phyloP scores from a whole-genome alignment of 2,888 invertebrate genomes.

The Ennomos fuscantarius region DNA sequence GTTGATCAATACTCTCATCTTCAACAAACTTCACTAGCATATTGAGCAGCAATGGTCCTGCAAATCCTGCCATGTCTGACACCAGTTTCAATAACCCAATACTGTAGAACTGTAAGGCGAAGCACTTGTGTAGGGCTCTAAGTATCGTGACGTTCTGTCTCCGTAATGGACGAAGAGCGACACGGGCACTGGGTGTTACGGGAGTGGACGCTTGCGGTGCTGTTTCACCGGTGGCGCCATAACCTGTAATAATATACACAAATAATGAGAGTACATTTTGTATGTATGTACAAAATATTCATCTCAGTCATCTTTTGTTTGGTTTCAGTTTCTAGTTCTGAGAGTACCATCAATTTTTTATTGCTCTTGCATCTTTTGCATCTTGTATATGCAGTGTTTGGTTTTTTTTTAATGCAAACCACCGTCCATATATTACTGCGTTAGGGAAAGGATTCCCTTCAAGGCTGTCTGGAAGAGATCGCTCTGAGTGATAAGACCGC shows the following conservation, averaged over 20 bases:
- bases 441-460: too few relatives aligned
- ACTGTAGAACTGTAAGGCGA: conserved; percentile 93
- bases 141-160: conserved; percentile 85
- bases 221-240: conserved; percentile 69
- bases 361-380: too few relatives aligned
- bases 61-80: conserved; percentile 94
- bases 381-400: too few relatives aligned
- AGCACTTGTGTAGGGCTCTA: conserved; percentile 89
- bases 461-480: too few relatives aligned
- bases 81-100: conserved; percentile 93
- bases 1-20: conserved; percentile 87
- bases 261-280: too few relatives aligned
- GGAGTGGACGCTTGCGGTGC: conserved; percentile 67
- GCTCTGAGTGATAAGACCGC: too few relatives aligned
- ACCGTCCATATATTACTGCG: too few relatives aligned
- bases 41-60: conserved; percentile 95
- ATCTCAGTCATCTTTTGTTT: too few relatives aligned
- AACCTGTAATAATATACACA: conserved; percentile 53
- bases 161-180: conserved; percentile 61
- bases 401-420: too few relatives aligned
- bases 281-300: too few relatives aligned
- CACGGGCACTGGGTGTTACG: conserved; percentile 70
- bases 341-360: too few relatives aligned
- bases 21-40: conserved; percentile 92
- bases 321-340: too few relatives aligned